These are phyloP conservation scores for Dicaeum eximium DNA, from an alignment of 2,113 vertebrate genomes.

Conservation along the genomic window DNA sequence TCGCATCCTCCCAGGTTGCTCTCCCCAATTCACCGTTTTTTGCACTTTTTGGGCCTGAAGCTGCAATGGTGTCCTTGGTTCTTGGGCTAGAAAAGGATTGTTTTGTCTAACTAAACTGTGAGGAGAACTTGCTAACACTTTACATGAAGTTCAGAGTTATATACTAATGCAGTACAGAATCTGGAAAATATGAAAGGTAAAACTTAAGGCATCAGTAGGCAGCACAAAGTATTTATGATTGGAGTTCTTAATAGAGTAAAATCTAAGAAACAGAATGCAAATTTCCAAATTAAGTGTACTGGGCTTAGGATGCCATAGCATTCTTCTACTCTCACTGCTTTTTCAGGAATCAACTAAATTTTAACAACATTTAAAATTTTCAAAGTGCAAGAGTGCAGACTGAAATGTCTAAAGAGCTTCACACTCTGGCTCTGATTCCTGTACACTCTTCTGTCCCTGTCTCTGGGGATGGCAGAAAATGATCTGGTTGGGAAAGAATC, in stretches of 20 bases:
- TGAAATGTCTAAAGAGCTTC: neutral
- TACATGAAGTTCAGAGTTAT: neutral
- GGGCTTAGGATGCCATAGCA: rapidly evolving
- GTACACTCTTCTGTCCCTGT: neutral
- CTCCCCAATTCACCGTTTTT: neutral
- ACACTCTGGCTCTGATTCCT: neutral
- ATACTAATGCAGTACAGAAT: neutral
- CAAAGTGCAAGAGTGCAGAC: neutral
- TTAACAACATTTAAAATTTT: neutral
- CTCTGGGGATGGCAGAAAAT: neutral
- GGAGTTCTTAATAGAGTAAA: neutral
- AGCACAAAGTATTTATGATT: neutral
- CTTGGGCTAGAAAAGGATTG: neutral
- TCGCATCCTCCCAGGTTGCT: neutral
- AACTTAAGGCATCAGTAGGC: neutral
- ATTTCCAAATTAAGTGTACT: neutral
- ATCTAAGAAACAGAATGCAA: neutral
- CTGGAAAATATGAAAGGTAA: neutral
- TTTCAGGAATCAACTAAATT: neutral
- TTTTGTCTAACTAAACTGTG: neutral
- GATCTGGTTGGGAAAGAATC: neutral
- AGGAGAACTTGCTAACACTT: neutral
- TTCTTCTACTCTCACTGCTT: neutral
- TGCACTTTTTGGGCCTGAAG: neutral
- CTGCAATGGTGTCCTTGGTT: neutral